A percentile compares a stretch with the other conserved stretches of the same genome.
Conservation (phyloP, 2,797 vertebrate genomes). For the Lutjanus campechanus region DNA sequence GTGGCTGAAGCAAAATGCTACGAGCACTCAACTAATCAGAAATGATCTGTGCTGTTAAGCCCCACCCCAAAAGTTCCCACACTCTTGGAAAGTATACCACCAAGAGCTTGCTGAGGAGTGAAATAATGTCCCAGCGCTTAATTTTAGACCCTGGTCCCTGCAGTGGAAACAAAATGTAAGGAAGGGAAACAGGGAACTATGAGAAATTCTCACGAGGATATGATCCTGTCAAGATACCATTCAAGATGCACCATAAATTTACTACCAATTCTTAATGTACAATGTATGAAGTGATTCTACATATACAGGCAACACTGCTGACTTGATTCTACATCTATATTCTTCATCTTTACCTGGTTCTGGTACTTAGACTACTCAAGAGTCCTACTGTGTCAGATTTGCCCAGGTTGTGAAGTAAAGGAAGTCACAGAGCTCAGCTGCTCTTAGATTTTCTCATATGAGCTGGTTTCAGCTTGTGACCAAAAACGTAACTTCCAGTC, state of each 20-base stretch:
- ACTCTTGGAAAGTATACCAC: no score
- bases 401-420: slow-evolving; percentile 11
- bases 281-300: background rate
- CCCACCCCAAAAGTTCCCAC: no score
- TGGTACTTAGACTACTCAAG: background rate
- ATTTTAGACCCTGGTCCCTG: no score
- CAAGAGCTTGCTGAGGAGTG: no score
- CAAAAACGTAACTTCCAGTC: slow-evolving; percentile 14
- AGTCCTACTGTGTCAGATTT: background rate
- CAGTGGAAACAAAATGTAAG: background rate
- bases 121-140: no score
- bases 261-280: background rate
- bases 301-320: background rate
- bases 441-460: background rate
- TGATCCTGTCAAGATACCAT: slow-evolving; percentile 15
- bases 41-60: no score
- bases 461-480: slow-evolving; percentile 9
- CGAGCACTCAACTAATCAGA: no score
- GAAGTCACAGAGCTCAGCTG: slow-evolving; percentile 20
- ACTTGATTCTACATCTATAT: background rate
- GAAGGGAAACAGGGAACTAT: slow-evolving; percentile 47
- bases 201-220: slow-evolving; percentile 48
- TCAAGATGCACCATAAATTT: background rate
- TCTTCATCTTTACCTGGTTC: background rate
- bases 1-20: no score